A percentile compares a stretch with the other conserved stretches of the same genome.
Conservation (phyloP, 2,888 invertebrate genomes). For the Cheilosia grossa region DNA sequence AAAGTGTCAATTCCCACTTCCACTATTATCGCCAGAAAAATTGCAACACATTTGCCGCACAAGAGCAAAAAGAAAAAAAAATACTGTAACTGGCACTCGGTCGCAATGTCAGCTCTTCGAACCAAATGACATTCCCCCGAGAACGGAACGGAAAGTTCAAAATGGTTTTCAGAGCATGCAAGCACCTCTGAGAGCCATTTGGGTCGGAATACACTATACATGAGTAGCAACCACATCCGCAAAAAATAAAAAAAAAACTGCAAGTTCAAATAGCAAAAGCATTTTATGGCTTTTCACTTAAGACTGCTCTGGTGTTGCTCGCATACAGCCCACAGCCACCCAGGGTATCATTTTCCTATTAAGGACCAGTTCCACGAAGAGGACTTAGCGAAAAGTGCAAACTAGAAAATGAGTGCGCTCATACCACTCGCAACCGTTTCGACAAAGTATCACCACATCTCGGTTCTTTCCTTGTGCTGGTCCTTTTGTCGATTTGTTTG, state of each 20-base stretch:
- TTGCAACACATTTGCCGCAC: constrained; percentile 32
- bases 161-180: constrained; percentile 53
- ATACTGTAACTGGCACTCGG: not conserved
- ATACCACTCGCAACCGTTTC: constrained; percentile 46
- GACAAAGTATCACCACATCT: constrained; percentile 63
- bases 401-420: constrained; percentile 67
- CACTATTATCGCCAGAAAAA: constrained; percentile 28
- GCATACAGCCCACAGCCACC: constrained; percentile 41
- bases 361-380: constrained; percentile 32
- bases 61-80: not conserved
- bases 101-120: constrained; percentile 60
- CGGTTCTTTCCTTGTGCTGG: constrained; percentile 39
- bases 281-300: constrained; percentile 72
- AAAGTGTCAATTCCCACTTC: constrained; percentile 53
- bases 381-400: constrained; percentile 61
- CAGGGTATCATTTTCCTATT: constrained; percentile 72
- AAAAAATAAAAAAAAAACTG: constrained; percentile 65
- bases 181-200: constrained; percentile 61
- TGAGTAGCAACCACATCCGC: constrained; percentile 34
- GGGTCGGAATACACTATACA: constrained; percentile 13
- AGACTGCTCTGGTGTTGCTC: constrained; percentile 25
- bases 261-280: constrained; percentile 69
- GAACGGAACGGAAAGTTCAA: constrained; percentile 19
- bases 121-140: constrained; percentile 34
- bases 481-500: constrained; percentile 34